Evolutionary conservation across 2,113 vertebrate species (phyloP).

Genomic region (Phrynosoma blainvillii): DNA sequence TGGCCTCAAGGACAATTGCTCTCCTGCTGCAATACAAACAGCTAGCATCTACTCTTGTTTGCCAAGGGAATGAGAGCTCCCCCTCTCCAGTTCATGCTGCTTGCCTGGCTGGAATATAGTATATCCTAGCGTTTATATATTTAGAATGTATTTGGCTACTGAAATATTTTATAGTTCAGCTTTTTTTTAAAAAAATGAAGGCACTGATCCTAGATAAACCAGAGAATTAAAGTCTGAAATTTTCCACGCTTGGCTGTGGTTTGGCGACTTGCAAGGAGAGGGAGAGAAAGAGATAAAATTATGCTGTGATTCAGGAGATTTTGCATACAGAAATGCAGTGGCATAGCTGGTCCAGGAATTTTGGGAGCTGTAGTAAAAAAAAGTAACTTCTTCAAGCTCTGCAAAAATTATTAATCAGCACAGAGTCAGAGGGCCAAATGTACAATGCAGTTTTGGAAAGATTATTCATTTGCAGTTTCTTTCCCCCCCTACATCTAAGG

Average conservation of each 20-base stretch:
- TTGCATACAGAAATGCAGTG: neutral
- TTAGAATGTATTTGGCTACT: constrained; percentile 23
- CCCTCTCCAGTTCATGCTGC: constrained; percentile 3
- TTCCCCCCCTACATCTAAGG: no score
- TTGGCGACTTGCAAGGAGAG: neutral
- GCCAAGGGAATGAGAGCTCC: neutral
- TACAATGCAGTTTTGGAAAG: no score
- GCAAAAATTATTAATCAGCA: no score
- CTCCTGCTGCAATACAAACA: constrained; percentile 30
- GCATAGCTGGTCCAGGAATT: no score
- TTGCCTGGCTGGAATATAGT: neutral
- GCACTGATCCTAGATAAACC: constrained; percentile 8
- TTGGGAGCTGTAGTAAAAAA: no score
- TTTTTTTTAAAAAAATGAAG: neutral
- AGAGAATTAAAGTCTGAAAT: neutral
- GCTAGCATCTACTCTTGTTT: neutral
- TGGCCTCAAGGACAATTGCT: neutral
- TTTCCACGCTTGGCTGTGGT: neutral
- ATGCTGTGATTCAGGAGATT: neutral
- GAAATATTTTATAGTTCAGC: constrained; percentile 7
- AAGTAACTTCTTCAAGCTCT: no score
- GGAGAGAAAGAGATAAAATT: neutral
- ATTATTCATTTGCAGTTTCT: no score
- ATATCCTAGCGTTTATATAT: constrained; percentile 12
- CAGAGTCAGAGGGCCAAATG: no score